A percentile compares a stretch with the other conserved stretches of the same genome.
phyloP scores from a whole-genome alignment of 2,113 vertebrate genomes.

The Pica pica region DNA sequence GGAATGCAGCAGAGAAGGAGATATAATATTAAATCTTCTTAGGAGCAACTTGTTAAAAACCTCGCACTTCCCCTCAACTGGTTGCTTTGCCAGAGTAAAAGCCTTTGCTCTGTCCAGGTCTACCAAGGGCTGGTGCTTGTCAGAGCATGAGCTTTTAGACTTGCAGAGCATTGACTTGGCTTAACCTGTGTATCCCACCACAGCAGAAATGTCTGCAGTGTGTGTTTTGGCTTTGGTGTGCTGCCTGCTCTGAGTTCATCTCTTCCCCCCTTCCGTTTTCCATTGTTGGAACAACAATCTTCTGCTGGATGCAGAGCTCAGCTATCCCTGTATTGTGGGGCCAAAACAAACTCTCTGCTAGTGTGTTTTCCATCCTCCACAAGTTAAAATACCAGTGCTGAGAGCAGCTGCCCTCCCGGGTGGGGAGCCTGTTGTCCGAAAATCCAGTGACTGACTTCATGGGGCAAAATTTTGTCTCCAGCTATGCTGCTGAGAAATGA shows the following conservation, averaged over 20 bases:
- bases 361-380: background rate
- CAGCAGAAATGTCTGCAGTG: background rate
- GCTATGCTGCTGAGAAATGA: background rate
- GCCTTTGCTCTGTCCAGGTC: background rate
- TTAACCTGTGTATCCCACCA: background rate
- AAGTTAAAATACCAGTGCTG: background rate
- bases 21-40: background rate
- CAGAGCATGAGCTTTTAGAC: background rate
- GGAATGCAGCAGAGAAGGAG: background rate
- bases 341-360: conserved; percentile 37
- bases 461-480: background rate
- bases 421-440: background rate
- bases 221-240: background rate
- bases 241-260: background rate
- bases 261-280: conserved; percentile 28
- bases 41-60: background rate
- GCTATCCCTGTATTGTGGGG: background rate
- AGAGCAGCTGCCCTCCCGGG: conserved; percentile 4
- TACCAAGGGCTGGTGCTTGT: background rate
- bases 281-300: conserved; percentile 51
- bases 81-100: background rate
- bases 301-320: background rate
- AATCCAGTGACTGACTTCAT: background rate
- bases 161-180: background rate
- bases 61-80: background rate